Conservation (phyloP, 2,888 invertebrate genomes). For the Neoitamus cyanurus region DNA sequence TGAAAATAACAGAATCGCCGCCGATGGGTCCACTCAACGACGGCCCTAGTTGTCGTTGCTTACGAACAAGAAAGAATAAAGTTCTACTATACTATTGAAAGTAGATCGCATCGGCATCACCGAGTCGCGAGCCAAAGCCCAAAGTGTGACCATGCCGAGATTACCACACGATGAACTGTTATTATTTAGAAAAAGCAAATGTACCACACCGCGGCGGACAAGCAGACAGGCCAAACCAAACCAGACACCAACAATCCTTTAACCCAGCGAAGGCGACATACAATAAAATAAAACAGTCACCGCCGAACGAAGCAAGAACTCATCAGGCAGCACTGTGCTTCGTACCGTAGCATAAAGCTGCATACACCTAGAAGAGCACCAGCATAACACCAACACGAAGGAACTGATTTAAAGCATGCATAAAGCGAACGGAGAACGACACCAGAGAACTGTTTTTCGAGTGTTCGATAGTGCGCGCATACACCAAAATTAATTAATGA, state of each 20-base stretch:
- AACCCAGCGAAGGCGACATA: neutral
- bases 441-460: conserved; percentile 52
- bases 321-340: conserved; percentile 9
- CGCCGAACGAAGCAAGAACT: neutral
- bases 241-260: neutral
- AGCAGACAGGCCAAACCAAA: neutral
- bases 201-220: neutral
- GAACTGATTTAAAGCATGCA: neutral
- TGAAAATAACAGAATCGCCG: conserved; percentile 8
- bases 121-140: neutral
- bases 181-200: conserved; percentile 17
- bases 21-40: neutral
- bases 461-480: conserved; percentile 56
- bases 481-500: conserved; percentile 52
- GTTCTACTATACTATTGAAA: neutral
- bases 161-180: conserved; percentile 26
- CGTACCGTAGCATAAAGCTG: neutral
- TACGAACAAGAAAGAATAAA: neutral
- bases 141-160: conserved; percentile 19
- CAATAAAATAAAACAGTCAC: neutral
- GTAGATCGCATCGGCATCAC: neutral
- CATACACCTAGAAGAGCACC: conserved; percentile 2
- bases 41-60: neutral
- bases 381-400: neutral
- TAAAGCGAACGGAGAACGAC: neutral